Conservation (phyloP, 2,797 vertebrate species). For the Myripristis jacobus region DNA sequence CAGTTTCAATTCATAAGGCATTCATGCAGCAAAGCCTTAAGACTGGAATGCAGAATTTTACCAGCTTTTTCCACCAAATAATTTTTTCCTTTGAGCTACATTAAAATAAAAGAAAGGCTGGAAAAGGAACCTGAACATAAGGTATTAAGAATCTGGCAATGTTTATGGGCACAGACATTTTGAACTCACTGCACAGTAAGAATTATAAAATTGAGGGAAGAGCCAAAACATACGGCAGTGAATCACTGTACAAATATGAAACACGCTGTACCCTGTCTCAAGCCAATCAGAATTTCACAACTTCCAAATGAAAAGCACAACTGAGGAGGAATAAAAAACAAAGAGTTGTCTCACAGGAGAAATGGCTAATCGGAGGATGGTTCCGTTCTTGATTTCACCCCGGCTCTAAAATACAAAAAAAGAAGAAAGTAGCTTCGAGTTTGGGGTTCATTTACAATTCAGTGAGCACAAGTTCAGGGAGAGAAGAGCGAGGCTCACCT, state of each 20-base stretch:
- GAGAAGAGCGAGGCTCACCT: slow-evolving; percentile 80
- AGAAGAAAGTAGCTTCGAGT: background rate
- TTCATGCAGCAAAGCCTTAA: no score
- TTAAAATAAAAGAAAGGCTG: no score
- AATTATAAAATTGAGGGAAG: background rate
- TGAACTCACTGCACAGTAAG: background rate
- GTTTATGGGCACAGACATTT: background rate
- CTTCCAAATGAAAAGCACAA: background rate
- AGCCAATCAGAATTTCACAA: background rate
- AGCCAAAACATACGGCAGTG: background rate
- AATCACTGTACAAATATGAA: background rate
- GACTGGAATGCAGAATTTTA: no score
- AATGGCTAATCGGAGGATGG: slow-evolving; percentile 94
- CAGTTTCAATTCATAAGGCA: no score
- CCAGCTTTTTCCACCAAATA: no score
- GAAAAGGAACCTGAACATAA: no score
- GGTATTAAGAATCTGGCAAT: background rate
- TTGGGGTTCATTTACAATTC: background rate
- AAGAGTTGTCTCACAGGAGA: slow-evolving; percentile 88
- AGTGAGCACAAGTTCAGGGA: background rate
- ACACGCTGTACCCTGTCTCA: background rate
- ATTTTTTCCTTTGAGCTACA: no score
- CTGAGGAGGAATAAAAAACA: background rate
- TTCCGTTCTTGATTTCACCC: slow-evolving; percentile 97
- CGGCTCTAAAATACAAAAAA: slow-evolving; percentile 86